Evolutionary conservation across 2,888 invertebrate genomes (phyloP).

Genomic region (Gonocerus acuteangulatus): DNA sequence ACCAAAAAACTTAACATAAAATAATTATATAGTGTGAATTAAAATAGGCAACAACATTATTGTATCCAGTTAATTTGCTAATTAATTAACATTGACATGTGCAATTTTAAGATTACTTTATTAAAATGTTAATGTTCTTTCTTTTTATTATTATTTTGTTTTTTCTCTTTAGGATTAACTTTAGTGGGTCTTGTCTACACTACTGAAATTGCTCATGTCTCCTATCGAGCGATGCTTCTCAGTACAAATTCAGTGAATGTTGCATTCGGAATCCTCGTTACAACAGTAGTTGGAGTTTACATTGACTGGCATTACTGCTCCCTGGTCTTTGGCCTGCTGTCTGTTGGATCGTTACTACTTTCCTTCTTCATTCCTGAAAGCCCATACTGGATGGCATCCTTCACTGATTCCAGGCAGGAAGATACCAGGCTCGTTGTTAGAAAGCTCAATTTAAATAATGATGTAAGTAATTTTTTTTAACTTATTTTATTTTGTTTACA

Average conservation of each 20-base stretch:
- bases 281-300: constrained; percentile 47
- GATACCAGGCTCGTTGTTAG: constrained; percentile 30
- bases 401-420: constrained; percentile 29
- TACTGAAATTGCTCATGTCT: constrained; percentile 52
- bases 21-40: no score
- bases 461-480: constrained; percentile 24
- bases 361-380: constrained; percentile 49
- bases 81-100: no score
- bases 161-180: constrained; percentile 43
- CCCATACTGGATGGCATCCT: constrained; percentile 50
- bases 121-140: no score
- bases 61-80: no score
- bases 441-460: constrained; percentile 29
- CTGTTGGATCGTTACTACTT: constrained; percentile 43
- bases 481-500: no score
- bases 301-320: constrained; percentile 49
- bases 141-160: no score
- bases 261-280: constrained; percentile 51
- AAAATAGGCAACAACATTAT: no score
- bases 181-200: constrained; percentile 51
- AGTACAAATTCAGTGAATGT: constrained; percentile 53
- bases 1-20: no score
- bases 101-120: no score
- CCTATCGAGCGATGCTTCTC: constrained; percentile 49
- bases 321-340: constrained; percentile 44